A percentile compares a stretch with the other conserved stretches of the same genome.
Evolutionary conservation across 1,140 invertebrate species (phyloP).

Genomic region (Chelonus insularis): DNA sequence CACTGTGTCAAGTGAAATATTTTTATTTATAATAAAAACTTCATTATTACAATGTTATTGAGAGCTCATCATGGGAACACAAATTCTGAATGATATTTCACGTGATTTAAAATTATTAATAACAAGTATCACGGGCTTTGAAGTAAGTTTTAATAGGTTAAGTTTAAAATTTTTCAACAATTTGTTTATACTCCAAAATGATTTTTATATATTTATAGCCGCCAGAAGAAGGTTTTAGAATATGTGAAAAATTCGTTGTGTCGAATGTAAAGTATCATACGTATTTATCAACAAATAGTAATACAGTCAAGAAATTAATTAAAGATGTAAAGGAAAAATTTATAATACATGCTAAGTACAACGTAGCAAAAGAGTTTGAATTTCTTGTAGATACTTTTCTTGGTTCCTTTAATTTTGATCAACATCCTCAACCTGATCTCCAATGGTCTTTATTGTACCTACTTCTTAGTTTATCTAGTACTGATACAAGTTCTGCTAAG

Average conservation of each 20-base stretch:
- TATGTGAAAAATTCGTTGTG: slow-evolving; percentile 54
- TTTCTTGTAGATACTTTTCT: slow-evolving; percentile 49
- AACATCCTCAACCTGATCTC: slow-evolving; percentile 56
- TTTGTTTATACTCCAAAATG: too few species aligned
- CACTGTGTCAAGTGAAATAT: too few species aligned
- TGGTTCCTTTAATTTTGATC: slow-evolving; percentile 52
- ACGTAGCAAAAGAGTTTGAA: slow-evolving; percentile 50
- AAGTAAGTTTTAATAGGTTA: slow-evolving; percentile 38
- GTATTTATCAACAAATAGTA: slow-evolving; percentile 52
- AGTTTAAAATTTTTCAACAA: neutral
- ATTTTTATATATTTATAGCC: slow-evolving; percentile 46
- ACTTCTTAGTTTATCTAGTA: slow-evolving; percentile 47
- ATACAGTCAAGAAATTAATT: slow-evolving; percentile 50
- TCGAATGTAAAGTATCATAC: slow-evolving; percentile 57
- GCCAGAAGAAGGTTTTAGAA: slow-evolving; percentile 51
- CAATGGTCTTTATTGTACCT: slow-evolving; percentile 54
- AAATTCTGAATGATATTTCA: slow-evolving; percentile 48
- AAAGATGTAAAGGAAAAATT: slow-evolving; percentile 53
- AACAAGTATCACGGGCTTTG: slow-evolving; percentile 48
- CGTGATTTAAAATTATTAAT: slow-evolving; percentile 53
- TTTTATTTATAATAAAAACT: too few species aligned
- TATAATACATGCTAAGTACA: slow-evolving; percentile 55
- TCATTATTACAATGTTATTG: too few species aligned
- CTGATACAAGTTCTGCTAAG: neutral
- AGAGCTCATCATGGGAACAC: slow-evolving; percentile 52